Evolutionary conservation across 2,888 invertebrate species (phyloP).

Genomic region (Aspidiotus rigidus): DNA sequence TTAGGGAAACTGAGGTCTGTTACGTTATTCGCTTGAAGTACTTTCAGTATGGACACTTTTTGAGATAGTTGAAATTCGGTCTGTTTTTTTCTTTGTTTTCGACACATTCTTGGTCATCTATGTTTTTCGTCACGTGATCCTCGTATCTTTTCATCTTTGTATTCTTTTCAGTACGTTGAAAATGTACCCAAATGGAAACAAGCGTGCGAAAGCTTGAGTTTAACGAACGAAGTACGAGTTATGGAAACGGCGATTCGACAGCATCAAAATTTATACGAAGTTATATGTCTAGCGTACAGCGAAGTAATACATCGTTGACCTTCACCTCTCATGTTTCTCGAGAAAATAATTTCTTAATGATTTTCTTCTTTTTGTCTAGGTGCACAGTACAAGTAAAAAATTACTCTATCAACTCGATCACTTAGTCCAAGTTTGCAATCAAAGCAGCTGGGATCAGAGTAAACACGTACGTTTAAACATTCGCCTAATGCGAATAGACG

Average conservation of each 20-base stretch:
- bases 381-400: slow-evolving; percentile 92
- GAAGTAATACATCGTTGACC: slow-evolving; percentile 52
- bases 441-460: slow-evolving; percentile 60
- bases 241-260: slow-evolving; percentile 86
- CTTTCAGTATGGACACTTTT: no score
- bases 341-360: not conserved
- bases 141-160: no score
- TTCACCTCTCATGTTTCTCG: no score
- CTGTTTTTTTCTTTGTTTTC: no score
- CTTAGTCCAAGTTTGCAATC: slow-evolving; percentile 91
- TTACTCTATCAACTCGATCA: slow-evolving; percentile 90
- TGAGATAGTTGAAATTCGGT: no score
- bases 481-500: no score
- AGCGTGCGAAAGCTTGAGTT: slow-evolving; percentile 62
- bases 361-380: slow-evolving; percentile 48
- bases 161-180: slow-evolving; percentile 63
- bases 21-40: no score
- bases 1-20: no score
- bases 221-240: slow-evolving; percentile 67
- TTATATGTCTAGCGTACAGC: slow-evolving; percentile 91
- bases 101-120: no score
- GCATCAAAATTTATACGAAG: slow-evolving; percentile 89
- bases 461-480: slow-evolving; percentile 53
- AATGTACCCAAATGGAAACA: slow-evolving; percentile 88
- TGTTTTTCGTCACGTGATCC: no score